Evolutionary conservation across 2,113 vertebrate genomes (phyloP).

Genomic region (Microcebus griseorufus): DNA sequence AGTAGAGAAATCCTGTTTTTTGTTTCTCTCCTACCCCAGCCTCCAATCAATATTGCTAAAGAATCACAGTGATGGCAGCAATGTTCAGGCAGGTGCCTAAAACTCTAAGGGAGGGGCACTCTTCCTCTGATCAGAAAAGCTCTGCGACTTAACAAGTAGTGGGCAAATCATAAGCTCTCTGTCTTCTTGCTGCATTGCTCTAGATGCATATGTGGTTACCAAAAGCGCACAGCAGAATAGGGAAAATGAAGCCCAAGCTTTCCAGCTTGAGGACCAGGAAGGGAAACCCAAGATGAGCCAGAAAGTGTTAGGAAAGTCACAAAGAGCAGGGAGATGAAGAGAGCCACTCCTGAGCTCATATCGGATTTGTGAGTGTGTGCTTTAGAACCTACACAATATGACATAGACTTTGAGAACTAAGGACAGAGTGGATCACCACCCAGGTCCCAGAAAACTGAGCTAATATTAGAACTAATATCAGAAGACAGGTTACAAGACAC

Average conservation of each 20-base stretch:
- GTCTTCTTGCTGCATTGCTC: not conserved
- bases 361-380: not conserved
- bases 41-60: not conserved
- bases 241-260: not conserved
- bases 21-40: not conserved
- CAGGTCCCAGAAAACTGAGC: not conserved
- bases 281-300: not conserved
- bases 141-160: fast-evolving
- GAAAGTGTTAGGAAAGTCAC: not conserved
- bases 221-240: not conserved
- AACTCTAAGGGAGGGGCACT: not conserved
- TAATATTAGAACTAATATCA: not conserved
- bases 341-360: not conserved
- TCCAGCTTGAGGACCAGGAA: not conserved
- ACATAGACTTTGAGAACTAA: not conserved
- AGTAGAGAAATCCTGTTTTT: not conserved
- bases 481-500: not conserved
- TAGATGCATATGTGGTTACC: not conserved
- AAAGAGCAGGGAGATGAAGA: not conserved
- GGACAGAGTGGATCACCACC: not conserved
- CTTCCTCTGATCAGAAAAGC: not conserved
- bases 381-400: not conserved
- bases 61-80: not conserved
- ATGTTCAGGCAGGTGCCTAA: not conserved
- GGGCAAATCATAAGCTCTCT: not conserved